A percentile compares a stretch with the other conserved stretches of the same genome.
Evolutionary conservation across 2,113 vertebrate species (phyloP).

Genomic region (Protobothrops flavoviridis): DNA sequence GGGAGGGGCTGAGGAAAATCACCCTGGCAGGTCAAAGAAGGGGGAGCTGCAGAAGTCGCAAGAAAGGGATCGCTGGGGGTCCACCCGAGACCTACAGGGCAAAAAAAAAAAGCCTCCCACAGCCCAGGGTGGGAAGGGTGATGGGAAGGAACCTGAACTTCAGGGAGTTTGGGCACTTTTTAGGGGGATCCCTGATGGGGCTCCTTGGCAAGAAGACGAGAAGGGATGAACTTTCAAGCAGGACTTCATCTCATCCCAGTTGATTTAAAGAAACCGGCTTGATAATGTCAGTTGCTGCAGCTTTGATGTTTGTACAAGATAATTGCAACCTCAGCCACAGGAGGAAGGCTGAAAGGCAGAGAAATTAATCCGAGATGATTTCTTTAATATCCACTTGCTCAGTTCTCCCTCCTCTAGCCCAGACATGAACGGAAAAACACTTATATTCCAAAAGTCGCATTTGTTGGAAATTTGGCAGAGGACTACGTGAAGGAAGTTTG

Average conservation of each 20-base stretch:
- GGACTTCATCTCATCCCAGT: constrained; percentile 29
- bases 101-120: not conserved
- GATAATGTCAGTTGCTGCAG: constrained; percentile 22
- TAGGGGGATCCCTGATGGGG: not conserved
- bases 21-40: fast-evolving
- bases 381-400: not conserved
- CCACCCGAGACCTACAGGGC: not conserved
- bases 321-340: too few species aligned
- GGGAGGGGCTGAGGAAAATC: not conserved
- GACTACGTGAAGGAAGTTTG: not conserved
- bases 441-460: not conserved
- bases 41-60: not conserved
- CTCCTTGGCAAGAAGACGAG: not conserved
- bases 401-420: not conserved
- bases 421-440: not conserved
- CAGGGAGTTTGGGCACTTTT: not conserved
- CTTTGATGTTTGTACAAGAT: constrained; percentile 14
- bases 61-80: not conserved
- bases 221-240: constrained; percentile 44
- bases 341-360: not conserved
- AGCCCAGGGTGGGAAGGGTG: not conserved
- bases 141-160: fast-evolving
- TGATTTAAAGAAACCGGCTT: constrained; percentile 49
- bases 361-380: not conserved
- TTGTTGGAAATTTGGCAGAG: not conserved